Percentiles rank a stretch among this genome's conserved stretches.
Conservation (phyloP, 2,113 vertebrate genomes). For the Gavialis gangeticus region DNA sequence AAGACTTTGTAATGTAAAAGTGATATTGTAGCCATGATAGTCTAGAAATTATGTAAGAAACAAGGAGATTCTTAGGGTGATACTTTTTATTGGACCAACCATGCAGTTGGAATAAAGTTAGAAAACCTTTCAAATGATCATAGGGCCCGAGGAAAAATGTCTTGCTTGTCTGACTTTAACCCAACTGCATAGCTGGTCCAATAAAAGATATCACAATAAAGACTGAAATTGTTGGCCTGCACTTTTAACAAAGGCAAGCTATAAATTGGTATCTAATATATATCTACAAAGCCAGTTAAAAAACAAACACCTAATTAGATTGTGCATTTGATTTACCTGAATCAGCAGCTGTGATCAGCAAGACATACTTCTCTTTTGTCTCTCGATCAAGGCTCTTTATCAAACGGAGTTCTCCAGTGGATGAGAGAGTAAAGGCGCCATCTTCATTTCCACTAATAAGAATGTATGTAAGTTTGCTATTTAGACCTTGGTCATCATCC, state of each 20-base stretch:
- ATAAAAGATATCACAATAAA: background rate
- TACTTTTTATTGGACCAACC: too few species aligned
- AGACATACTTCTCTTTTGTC: constrained; percentile 82
- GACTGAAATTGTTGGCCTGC: background rate
- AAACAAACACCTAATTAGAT: fast-evolving
- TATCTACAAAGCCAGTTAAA: too few species aligned
- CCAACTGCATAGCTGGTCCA: too few species aligned
- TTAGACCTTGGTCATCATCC: constrained; percentile 92
- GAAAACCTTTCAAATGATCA: too few species aligned
- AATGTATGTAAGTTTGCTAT: constrained; percentile 90
- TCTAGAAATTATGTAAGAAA: too few species aligned
- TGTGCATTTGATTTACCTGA: constrained; percentile 79
- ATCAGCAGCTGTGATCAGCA: constrained; percentile 91
- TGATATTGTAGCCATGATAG: too few species aligned
- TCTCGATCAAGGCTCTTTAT: constrained; percentile 91
- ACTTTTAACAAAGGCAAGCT: too few species aligned
- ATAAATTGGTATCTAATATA: too few species aligned
- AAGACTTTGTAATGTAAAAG: too few species aligned
- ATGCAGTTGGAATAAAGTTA: too few species aligned
- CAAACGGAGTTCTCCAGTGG: constrained; percentile 88
- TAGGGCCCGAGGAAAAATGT: too few species aligned
- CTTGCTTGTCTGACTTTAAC: background rate
- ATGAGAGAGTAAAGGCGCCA: constrained; percentile 87
- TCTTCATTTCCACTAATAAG: constrained; percentile 88
- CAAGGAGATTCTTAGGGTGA: too few species aligned